Conservation (phyloP, 2,113 vertebrate genomes). For the Natator depressus region DNA sequence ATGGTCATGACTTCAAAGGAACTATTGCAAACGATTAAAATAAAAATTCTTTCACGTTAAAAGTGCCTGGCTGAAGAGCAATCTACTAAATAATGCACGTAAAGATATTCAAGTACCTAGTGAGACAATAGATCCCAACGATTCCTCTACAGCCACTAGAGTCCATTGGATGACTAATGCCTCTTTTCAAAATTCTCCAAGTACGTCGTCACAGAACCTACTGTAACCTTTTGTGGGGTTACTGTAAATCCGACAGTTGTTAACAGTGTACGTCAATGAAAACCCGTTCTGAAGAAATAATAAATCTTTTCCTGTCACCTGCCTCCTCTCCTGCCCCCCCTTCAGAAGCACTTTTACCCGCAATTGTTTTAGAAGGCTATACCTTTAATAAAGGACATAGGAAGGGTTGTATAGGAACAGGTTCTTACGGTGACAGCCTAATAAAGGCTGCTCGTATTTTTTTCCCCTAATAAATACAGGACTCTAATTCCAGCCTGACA, state of each 20-base stretch:
- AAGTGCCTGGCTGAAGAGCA: constrained; percentile 16
- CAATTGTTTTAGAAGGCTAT: constrained; percentile 34
- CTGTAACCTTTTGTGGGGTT: neutral
- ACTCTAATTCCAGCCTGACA: constrained; percentile 56
- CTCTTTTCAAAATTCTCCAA: neutral
- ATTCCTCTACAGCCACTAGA: constrained; percentile 15
- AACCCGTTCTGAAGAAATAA: neutral
- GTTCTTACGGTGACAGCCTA: constrained; percentile 68
- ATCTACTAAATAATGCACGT: neutral
- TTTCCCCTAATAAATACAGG: constrained; percentile 40
- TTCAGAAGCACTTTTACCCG: constrained; percentile 21
- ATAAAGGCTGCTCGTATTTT: constrained; percentile 68
- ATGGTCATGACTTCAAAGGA: constrained; percentile 32
- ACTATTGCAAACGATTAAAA: constrained; percentile 39
- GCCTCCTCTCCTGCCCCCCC: neutral
- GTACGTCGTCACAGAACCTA: neutral
- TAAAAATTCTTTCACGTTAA: constrained; percentile 28
- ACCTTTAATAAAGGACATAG: constrained; percentile 33
- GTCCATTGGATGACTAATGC: constrained; percentile 13
- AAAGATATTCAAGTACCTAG: neutral
- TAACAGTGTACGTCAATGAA: neutral
- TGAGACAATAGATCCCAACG: neutral
- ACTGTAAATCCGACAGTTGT: neutral
- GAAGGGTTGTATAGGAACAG: constrained; percentile 54
- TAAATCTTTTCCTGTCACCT: neutral